Percentiles rank a stretch among this genome's conserved stretches.
Conservation (phyloP, 2,797 vertebrate species). For the Tauraco hartlaubi region DNA sequence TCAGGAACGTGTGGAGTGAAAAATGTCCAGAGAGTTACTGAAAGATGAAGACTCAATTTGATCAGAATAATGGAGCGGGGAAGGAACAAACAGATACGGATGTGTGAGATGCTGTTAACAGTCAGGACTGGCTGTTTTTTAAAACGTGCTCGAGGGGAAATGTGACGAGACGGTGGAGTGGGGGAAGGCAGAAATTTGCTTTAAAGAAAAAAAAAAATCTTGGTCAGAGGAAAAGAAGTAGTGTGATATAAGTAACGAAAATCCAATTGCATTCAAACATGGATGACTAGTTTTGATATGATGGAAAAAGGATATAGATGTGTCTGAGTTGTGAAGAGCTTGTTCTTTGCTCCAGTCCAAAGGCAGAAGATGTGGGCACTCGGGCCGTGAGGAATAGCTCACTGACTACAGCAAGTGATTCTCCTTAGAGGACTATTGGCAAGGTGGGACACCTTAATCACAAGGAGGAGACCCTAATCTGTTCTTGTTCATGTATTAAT, state of each 20-base stretch:
- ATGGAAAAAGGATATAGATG: accelerated
- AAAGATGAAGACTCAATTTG: not conserved
- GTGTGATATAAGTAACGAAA: not conserved
- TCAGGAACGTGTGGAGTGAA: not conserved
- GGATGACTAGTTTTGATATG: not conserved
- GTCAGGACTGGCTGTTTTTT: not conserved
- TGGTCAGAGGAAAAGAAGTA: not conserved
- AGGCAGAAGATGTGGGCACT: not conserved
- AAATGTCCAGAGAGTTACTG: not conserved
- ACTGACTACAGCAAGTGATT: not conserved
- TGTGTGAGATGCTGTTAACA: not conserved
- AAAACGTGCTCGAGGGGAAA: not conserved
- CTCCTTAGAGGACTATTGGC: not conserved
- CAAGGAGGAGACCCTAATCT: not conserved
- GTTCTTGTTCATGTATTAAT: not conserved
- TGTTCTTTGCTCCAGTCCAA: not conserved
- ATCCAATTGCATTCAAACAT: not conserved
- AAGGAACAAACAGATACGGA: not conserved
- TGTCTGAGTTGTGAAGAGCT: not conserved
- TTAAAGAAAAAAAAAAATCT: not conserved
- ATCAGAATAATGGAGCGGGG: not conserved
- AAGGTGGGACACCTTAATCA: not conserved
- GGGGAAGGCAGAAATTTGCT: not conserved
- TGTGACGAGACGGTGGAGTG: not conserved
- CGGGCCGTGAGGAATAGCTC: not conserved